A percentile compares a stretch with the other conserved stretches of the same genome.
phyloP scores from a whole-genome alignment of 2,113 vertebrate species.

The Gobio gobio region DNA sequence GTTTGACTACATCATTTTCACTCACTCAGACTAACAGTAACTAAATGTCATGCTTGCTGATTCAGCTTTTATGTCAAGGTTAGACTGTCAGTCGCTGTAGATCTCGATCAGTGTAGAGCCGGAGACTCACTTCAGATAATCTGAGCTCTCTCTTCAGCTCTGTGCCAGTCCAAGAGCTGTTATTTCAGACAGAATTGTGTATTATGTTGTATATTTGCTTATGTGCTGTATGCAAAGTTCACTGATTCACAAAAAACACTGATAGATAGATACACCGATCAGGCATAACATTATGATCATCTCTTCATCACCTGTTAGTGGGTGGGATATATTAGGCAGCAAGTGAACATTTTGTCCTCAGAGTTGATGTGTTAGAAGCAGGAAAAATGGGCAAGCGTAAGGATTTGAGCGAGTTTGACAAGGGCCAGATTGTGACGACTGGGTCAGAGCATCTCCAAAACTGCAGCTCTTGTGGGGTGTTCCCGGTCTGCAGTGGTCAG shows the following conservation, averaged over 20 bases:
- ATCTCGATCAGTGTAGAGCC: neutral
- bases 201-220: neutral
- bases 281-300: too few relatives aligned
- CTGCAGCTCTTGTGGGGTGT: too few relatives aligned
- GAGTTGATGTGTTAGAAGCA: too few relatives aligned
- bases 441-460: too few relatives aligned
- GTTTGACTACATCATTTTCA: slow-evolving; percentile 51
- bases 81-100: neutral
- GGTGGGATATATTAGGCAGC: too few relatives aligned
- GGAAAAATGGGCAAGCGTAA: too few relatives aligned
- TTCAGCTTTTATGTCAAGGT: neutral
- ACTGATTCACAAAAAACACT: neutral
- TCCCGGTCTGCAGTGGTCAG: too few relatives aligned
- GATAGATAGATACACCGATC: neutral
- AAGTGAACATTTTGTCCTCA: too few relatives aligned
- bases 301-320: too few relatives aligned
- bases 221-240: neutral
- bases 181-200: neutral
- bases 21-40: slow-evolving; percentile 25
- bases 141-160: slow-evolving; percentile 1
- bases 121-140: neutral
- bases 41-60: slow-evolving; percentile 8
- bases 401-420: too few relatives aligned
- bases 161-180: neutral
- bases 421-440: too few relatives aligned